These are phyloP conservation scores for Sebastes matsubarae DNA, from an alignment of 2,797 vertebrate species.

Conservation along the genomic window DNA sequence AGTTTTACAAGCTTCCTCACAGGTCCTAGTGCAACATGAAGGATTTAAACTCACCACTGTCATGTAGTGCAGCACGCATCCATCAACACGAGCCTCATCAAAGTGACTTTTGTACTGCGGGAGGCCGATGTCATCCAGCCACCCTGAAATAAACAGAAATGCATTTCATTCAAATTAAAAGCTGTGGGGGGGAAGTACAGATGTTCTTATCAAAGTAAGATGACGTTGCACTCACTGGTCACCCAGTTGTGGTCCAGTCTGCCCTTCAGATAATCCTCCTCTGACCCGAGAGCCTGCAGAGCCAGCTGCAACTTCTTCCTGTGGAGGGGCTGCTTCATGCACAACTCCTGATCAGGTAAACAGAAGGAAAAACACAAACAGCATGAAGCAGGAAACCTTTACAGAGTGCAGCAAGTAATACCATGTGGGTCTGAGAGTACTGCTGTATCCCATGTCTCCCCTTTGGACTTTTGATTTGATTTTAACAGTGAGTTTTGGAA, in stretches of 20 bases:
- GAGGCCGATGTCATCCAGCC: constrained; percentile 98
- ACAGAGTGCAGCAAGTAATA: neutral
- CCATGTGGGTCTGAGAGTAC: neutral
- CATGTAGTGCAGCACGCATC: constrained; percentile 95
- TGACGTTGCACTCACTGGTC: constrained; percentile 85
- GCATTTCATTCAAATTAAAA: fast-evolving
- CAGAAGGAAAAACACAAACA: neutral
- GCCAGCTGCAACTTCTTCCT: constrained; percentile 96
- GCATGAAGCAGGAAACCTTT: neutral
- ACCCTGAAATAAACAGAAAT: constrained; percentile 75
- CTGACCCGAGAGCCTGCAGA: constrained; percentile 89
- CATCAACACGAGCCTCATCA: constrained; percentile 94
- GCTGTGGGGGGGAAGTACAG: fast-evolving
- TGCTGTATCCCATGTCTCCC: neutral
- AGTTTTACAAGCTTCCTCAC: neutral
- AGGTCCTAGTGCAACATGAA: neutral
- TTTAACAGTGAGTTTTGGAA: neutral
- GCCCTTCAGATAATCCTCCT: constrained; percentile 89
- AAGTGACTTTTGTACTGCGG: constrained; percentile 98
- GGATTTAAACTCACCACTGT: constrained; percentile 85
- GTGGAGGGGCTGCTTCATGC: constrained; percentile 91
- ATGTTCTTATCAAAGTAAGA: neutral
- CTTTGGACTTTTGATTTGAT: neutral
- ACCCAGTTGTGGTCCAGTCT: constrained; percentile 97
- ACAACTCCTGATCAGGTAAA: constrained; percentile 86